Evolutionary conservation across 2,888 invertebrate species (phyloP), one percentile per base, ranked within the genome.

Genomic region (Eilema depressum): DNA sequence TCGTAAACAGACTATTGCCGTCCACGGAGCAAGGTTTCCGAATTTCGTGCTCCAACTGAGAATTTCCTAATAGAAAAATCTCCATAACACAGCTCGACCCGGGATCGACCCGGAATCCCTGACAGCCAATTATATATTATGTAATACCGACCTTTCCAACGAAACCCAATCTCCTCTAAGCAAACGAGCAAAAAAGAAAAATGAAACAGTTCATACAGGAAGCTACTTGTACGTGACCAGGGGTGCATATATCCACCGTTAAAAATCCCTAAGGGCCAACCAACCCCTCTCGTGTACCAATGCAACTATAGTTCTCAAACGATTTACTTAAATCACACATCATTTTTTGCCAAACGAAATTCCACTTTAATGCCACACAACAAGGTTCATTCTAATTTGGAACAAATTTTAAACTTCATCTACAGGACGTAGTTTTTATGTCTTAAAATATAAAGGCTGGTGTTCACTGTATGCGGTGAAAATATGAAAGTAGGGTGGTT

Each of bases 201-300:
- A 94, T 93, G 93, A 88, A 90, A 89, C 88, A 89, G 89, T 90
- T 93, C 92, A 94, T 92, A 89, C 93, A 91, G 92, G 92, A 91
- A 92, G 93, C 93, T 89, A 91, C 92, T 94, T 91, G 93, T 90
- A 95, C 95, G 95, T 95, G 95, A 94, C 93, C 88, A 84, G 89
- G 92, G 95, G 95, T 93, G 94, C 93, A 94, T 94, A 94, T 90
- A 92, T 92, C 90, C 90, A 89, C 90, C 92, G 92, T 92, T 91
- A 92, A 93, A 93, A 93, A 93, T 84, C 93, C 92, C 91, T 88
- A 84, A 91, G 92, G 92, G 88, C 83, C 81, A 86, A 71, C 66
- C 72, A 78, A 68, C 77, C 80, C 70, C 71, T 62, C 68, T 41
- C 2, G 41, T 64, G 71, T 75, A 74, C 75, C 67, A 73, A 70